Percentiles rank a stretch among this genome's conserved stretches.
Evolutionary conservation across 2,888 invertebrate species (phyloP).

Genomic region (Ennomos erosarius): DNA sequence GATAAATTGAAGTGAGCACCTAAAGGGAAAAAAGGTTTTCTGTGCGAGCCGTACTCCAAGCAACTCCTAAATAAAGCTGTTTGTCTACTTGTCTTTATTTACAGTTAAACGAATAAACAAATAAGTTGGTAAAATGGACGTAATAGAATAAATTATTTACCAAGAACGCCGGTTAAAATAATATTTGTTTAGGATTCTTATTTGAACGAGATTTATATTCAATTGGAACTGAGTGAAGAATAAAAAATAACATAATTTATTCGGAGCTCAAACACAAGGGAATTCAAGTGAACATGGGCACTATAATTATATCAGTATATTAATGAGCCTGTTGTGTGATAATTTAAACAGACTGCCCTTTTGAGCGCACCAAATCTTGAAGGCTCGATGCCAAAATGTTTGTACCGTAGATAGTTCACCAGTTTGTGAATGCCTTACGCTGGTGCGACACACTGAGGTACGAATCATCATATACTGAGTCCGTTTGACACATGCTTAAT

Average conservation of each 20-base stretch:
- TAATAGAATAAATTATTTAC: constrained; percentile 26
- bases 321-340: too few relatives aligned
- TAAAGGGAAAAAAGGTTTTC: constrained; percentile 9
- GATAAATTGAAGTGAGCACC: constrained; percentile 30
- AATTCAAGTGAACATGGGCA: too few relatives aligned
- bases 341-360: too few relatives aligned
- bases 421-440: too few relatives aligned
- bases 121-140: constrained; percentile 2
- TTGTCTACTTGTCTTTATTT: constrained; percentile 18
- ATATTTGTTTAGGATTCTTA: constrained; percentile 24
- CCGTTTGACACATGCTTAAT: too few relatives aligned
- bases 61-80: constrained; percentile 15
- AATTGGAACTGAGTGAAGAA: neutral
- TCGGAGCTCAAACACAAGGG: neutral
- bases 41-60: neutral
- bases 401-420: too few relatives aligned
- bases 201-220: constrained; percentile 1
- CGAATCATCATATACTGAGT: too few relatives aligned
- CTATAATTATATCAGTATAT: too few relatives aligned
- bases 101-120: neutral
- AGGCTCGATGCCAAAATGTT: too few relatives aligned
- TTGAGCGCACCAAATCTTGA: too few relatives aligned
- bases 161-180: constrained; percentile 15
- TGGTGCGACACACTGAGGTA: too few relatives aligned
- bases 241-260: constrained; percentile 1